Evolutionary conservation across 2,797 vertebrate genomes (phyloP), one percentile per base, ranked within the genome.

Genomic region (Mormyrus hasselquistii): DNA sequence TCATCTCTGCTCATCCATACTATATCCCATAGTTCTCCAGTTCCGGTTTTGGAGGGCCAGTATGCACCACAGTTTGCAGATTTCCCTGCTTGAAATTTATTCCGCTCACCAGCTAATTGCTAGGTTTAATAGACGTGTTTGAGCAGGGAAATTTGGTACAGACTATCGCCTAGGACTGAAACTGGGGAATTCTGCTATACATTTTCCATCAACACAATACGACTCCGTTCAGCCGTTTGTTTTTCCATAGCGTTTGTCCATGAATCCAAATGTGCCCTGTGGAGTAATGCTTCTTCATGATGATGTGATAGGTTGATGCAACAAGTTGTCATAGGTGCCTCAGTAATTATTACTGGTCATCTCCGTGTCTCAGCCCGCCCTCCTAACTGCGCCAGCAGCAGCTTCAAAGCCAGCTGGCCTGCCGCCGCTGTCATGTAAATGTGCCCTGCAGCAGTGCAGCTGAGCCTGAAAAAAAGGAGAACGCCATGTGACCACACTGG

Each of bases 321-420:
- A 85, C 82, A 85, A 12, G 47, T 47, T 73, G 19, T 49, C 82
- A 52, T n/a, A 25, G 55, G 88, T 69, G 76, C 87, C 65, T 88
- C 83, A 47, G 90, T 76, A 38, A 76, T 41, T 88, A 91, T 91
- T 89, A 89, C 57, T 91, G 90, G 91, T 90, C 52, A 14, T 9
- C 41, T 69, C 82, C 65, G 91, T 44, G 44, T 38, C 90, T 90
- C 89, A 34, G 88, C 87, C 91, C 83, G 49, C 90, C 91, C 53
- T 87, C 88, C 92, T 94, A 93, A 93, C 34, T 76, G 34, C 6
- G 6, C 16, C 34, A 38, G 69, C 38, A 76, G 12, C 69, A 6
- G 29, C 34, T 12, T 76, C 34, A 16, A 1, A 16, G 34, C 69
- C 69, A 76, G 34, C 29, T 38, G 69, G 29, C 34, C 62, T 2